Base-by-base conservation (phyloP, 2,113 vertebrate species). In the Hippocampus mohnikei region DNA sequence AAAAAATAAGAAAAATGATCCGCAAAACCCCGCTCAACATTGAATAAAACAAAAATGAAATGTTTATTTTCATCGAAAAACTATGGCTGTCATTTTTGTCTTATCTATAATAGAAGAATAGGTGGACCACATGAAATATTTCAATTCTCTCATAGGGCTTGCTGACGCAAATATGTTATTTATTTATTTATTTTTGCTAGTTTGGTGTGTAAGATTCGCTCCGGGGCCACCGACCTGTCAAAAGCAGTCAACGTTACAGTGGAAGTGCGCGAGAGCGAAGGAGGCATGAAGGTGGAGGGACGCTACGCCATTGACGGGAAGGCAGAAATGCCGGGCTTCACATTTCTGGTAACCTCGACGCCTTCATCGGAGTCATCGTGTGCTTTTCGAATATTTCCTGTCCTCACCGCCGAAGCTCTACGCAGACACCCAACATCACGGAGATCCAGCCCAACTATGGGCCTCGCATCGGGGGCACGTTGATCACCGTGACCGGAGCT, bases 391-490 rank as follows among this genome's bases (percentile, higher is more conserved):
- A 65, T 65, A 44, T 46, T 44, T 27, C 3, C 2, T 16, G n/a
- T 18, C 41, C 9, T 42, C 9, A 23, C 66, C 21, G 29, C 55
- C 15, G 3, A 8, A 8, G 4, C 21, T 21, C 1, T n/a, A 44
- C 62, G 5, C 83, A 99, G 97, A 91, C 93, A 44, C 95, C 96
- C 7, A 82, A 69, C 61, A 74, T 99, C 84, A 93, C 86, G 16
- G 73, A 88, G 23, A 88, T 98, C 56, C 87, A 91, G 15, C 97
- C 96, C 0, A 86, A 86, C 1, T 98, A 94, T 5, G 97, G 97
- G 0, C 97, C 97, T 2, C 89, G 9, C 21, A 82, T 91, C 1
- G 97, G 97, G 59, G 96, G 95, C 23, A 97, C 97, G 9, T 81
- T 81, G 33, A 88, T 99, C 76, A 95, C 89, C 0, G 91, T 99